Percentiles rank a stretch among this genome's conserved stretches.
Conservation (phyloP, 2,888 invertebrate genomes). For the Stratiomys singularior region DNA sequence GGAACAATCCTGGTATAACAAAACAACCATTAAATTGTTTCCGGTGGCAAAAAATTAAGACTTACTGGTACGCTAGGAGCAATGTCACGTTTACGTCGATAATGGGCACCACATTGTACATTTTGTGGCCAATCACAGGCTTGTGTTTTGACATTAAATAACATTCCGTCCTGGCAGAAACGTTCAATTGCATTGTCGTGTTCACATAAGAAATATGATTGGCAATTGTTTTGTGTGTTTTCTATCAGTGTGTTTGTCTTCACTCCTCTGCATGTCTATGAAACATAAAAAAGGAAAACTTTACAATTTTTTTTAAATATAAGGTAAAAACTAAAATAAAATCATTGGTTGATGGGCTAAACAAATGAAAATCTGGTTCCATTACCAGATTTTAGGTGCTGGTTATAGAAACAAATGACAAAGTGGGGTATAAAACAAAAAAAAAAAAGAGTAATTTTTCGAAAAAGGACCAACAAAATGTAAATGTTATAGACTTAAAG, state of each 20-base stretch:
- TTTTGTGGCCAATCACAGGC: constrained; percentile 39
- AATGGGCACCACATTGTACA: constrained; percentile 16
- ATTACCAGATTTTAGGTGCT: no score
- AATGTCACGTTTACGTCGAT: not conserved
- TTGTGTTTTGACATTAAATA: constrained; percentile 5
- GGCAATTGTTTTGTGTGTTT: constrained; percentile 13
- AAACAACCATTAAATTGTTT: not conserved
- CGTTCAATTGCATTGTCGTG: constrained; percentile 16
- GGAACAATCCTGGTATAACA: not conserved
- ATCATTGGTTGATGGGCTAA: constrained; percentile 23
- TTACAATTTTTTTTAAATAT: no score
- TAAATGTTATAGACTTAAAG: no score
- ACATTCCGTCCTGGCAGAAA: constrained; percentile 26
- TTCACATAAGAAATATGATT: constrained; percentile 24
- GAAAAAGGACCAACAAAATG: no score
- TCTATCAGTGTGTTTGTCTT: not conserved
- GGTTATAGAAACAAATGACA: no score
- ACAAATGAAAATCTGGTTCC: constrained; percentile 1
- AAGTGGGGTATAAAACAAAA: no score
- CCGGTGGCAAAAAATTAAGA: not conserved
- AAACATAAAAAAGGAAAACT: no score
- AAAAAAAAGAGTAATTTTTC: no score
- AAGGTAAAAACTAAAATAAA: not conserved
- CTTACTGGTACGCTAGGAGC: constrained; percentile 19
- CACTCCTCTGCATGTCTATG: constrained; percentile 16